Evolutionary conservation across 2,113 vertebrate species (phyloP), one percentile per base, ranked within the genome.

Genomic region (Argyrosomus japonicus): DNA sequence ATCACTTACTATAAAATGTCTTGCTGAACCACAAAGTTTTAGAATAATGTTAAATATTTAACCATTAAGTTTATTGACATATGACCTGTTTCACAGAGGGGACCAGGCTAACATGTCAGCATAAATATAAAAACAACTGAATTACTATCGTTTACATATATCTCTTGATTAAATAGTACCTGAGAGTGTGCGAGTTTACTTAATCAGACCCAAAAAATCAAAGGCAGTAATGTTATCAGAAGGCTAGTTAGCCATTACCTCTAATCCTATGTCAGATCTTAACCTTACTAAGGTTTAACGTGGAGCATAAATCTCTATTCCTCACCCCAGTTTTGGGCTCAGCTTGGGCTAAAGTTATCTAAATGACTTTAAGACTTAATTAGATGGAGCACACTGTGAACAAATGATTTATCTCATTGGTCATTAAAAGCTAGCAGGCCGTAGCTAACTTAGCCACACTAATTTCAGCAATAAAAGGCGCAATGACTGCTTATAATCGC

Each of bases 401-500:
- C 7, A 1, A 43, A 29, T 1, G 1, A 14, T 18, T 70, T 4
- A 11, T 1, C 27, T 53, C 15, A 27, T 18, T 1, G 7, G 6
- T 3, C 7, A 60, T 4, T 25, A 32, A 3, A 0, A 21, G 9
- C 8, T 61, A 61, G 74, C 76, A 75, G 19, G 29, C 50, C 36
- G 29, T 19, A 2, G 68, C 76, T 70, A 83, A 76, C 1, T 18
- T 36, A 45, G 17, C 18, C 19, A 11, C 58, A 19, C 5, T 43
- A 18, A 62, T 6, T 25, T 75, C 9, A 43, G 40, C 5, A 27
- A 0, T 8, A 25, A 69, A 40, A 79, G 8, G 5, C 6, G 0
- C 11, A 65, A 32, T 1, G 2, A 15, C 3, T 1, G 0, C 10
- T 12, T 40, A 43, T 1, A 74, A 48, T 53, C 5, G 2, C 0